Base-by-base conservation (phyloP, 2,888 invertebrate genomes). In the Ceratothoa steindachneri region DNA sequence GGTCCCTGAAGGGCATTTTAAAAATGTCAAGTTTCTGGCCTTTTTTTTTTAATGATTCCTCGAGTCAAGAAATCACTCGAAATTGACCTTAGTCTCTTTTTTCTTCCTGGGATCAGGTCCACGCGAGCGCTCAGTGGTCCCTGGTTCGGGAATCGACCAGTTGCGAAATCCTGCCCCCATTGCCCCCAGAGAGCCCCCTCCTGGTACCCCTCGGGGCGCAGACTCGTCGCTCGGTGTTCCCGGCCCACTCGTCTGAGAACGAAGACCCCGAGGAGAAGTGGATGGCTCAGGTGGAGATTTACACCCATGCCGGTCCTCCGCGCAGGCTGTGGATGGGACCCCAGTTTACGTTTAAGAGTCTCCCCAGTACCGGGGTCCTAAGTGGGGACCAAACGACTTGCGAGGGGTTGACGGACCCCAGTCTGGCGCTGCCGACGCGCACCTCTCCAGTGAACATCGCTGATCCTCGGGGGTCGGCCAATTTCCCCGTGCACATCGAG, bases 271-370 rank as follows among this genome's bases (percentile, higher is more conserved):
- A 92, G 83, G 95, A 95, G 84, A 89, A 92, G 76, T 97, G 97
- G 97, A 86, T 96, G 81, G 93, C 95, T 72, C 95, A 86, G 87
- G 97, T 98, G 71, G 98, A 98, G 87, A 97, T 97, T 77, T 91
- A 94, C 81, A 97, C 97, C 2, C 97, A 98, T 85, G 93, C 93
- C 2, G 97, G 97, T 22, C 98, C 98, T 7, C 96, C 96, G 84
- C 89, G 88, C 24, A 88, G 95, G 27, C 88, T 99, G 28, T 99
- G 99, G 98, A 97, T 98, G 96, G 98, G 98, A 9, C 99, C 99
- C n/a, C 98, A 99, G 86, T 98, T 98, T 85, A 91, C 93, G 30
- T 98, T 99, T 86, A 97, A 96, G 86, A 94, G 94, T 9, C 95
- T 93, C 84, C 82, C 76, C 15, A 71, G 71, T n/a, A 71, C 67